Percentiles rank a stretch among this genome's conserved stretches.
phyloP scores from a whole-genome alignment of 1,140 invertebrate species.

The Stegodyphus mimosarum region DNA sequence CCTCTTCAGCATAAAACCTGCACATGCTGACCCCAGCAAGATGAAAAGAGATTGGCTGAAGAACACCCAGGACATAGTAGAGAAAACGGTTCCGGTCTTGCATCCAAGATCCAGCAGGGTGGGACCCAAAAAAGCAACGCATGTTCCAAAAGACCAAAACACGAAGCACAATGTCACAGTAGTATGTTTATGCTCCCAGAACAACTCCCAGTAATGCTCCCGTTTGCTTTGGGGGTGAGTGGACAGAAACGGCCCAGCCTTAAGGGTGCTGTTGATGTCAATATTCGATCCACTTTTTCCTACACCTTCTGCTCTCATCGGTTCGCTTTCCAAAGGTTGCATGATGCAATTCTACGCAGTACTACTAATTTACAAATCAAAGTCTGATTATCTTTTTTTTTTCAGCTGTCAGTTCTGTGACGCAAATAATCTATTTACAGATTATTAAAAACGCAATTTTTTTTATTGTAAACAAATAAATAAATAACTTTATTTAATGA shows the following conservation, averaged over 20 bases:
- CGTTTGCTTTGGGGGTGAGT: constrained; percentile 20
- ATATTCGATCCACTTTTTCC: constrained; percentile 3
- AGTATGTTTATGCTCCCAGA: constrained; percentile 68
- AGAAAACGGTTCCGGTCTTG: constrained; percentile 68
- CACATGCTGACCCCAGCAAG: constrained; percentile 70
- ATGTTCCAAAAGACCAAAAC: constrained; percentile 71
- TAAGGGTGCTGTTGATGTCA: constrained; percentile 24
- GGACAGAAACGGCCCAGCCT: neutral
- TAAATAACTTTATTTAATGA: neutral
- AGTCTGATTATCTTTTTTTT: neutral
- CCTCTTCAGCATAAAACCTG: constrained; percentile 69
- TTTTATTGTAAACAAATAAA: neutral
- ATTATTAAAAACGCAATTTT: neutral
- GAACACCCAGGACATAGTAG: constrained; percentile 71
- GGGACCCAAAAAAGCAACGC: constrained; percentile 71
- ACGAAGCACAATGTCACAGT: constrained; percentile 70
- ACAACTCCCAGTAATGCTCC: constrained; percentile 67
- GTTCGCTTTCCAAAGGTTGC: constrained; percentile 19
- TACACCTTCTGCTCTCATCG: neutral
- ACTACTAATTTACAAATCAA: neutral
- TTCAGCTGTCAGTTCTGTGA: neutral
- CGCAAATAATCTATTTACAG: neutral
- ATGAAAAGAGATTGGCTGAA: constrained; percentile 71
- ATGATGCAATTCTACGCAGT: neutral
- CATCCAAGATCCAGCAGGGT: constrained; percentile 71